These are phyloP conservation scores for Spizaetus ornatus DNA, from an alignment of 2,113 vertebrate species.

Conservation along the genomic window DNA sequence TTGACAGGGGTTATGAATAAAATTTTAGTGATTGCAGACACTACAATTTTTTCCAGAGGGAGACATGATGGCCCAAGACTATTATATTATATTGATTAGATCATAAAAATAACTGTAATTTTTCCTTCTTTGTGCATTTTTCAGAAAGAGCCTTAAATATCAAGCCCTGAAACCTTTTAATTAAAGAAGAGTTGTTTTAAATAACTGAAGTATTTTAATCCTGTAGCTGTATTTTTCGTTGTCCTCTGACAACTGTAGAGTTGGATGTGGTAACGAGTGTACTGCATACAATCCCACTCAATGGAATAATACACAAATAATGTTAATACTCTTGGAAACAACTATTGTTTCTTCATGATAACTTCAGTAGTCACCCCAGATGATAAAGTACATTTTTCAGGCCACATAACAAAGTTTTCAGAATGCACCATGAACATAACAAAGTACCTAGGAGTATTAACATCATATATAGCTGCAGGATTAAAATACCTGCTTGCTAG, in stretches of 20 bases:
- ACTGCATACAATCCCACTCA: not conserved
- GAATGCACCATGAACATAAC: not conserved
- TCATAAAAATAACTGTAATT: not conserved
- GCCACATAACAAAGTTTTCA: not conserved
- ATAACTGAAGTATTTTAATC: not conserved
- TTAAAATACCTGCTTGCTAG: not conserved
- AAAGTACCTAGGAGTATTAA: not conserved
- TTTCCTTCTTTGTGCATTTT: not conserved
- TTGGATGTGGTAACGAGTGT: not conserved
- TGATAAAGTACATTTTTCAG: not conserved
- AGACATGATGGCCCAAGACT: not conserved
- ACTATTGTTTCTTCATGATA: not conserved
- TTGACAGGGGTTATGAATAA: not conserved
- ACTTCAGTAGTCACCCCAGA: not conserved
- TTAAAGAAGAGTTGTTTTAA: not conserved
- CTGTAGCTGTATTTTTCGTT: not conserved
- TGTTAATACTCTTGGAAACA: not conserved
- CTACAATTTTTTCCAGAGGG: not conserved
- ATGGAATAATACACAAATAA: not conserved
- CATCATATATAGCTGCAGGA: not conserved
- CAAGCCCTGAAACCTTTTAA: not conserved
- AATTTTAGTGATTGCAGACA: not conserved
- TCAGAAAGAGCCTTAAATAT: not conserved
- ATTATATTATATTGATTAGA: not conserved
- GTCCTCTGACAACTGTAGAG: not conserved